Base-by-base conservation (phyloP, 23 tunicate species). In the Styela clava region DNA sequence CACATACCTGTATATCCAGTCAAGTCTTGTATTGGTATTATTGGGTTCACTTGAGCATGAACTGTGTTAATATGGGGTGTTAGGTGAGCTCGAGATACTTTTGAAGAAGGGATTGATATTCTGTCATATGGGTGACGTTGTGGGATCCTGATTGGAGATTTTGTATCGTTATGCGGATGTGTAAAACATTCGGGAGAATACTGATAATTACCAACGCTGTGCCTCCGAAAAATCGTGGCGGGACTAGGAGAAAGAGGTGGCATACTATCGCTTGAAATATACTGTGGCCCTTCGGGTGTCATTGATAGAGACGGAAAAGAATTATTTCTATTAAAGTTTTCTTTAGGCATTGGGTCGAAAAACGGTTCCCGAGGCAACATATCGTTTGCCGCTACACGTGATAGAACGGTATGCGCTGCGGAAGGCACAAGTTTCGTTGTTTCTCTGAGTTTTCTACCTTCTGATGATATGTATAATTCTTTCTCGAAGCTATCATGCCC, bases 1-100 rank as follows among this genome's bases (percentile, higher is more conserved):
- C 64, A 25, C 33, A 36, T 0, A 91, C 97, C 97, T 63, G 97
- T 91, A 67, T 91, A 91, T 16, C 97, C 97, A 69, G 97, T 91
- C 2, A 91, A 86, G 35, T 91, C 90, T 63, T 91, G 97, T 18
- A 91, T 71, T 35, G 82, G 82, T 23, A 91, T 86, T 74, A 91
- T 91, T 33, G 97, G 97, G 63, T 74, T 82, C n/a, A 86, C 90
- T 19, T 73, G 81, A 1, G 71, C 23, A 29, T 25, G 31, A 16
- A 29, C 30, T 18, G 30, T 18, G 23, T 27, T 67, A 16, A 18
- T 27, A 18, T 25, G 22, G 16, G 30, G 16, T 67, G 71, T 18
- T 22, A 22, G 16, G 30, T 22, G 30, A 25, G 16, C 24, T 16
- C 22, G 30, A 16, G 30, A 25, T 18, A 25, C 24, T 67, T 67